Evolutionary conservation across 1,140 invertebrate species (phyloP), one percentile per base, ranked within the genome.

Genomic region (Rhagoletis pomonella): DNA sequence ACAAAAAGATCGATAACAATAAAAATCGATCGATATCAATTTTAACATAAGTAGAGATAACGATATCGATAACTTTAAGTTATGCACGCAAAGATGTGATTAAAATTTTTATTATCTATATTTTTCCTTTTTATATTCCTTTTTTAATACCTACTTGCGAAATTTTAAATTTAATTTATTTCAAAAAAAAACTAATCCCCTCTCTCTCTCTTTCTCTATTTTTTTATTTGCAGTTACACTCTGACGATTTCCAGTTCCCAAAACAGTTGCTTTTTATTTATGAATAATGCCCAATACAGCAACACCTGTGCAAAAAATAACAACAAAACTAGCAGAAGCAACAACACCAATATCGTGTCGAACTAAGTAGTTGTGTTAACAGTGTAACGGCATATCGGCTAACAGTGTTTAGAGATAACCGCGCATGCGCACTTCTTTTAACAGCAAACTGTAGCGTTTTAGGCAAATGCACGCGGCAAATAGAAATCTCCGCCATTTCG

Each of bases 381-480:
- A 47, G 50, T 81, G 19, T 50, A 81, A 19, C 55, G n/a, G 10
- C 14, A 7, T 9, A 58, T 12, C n/a, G 47, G 17, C 12, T 81
- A 73, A 10, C 47, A 81, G 73, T 81, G 69, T 59, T 42, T 58
- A 19, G 65, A 58, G 58, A 14, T 84, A 85, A 59, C 14, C 14
- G 59, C 47, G 73, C 59, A 5, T 84, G 77, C 87, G 60, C 29
- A 19, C 19, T 62, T 29, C 19, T 17, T 50, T 6, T 19, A 69
- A 87, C 65, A 14, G 19, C 6, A 65, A 69, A 50, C 47, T 7
- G 14, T 10, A 69, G 69, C 17, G 29, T 65, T n/a, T n/a, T 29
- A 39, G 81, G 60, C 67, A 81, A 50, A 50, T 87, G 69, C 47
- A 60, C 60, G 47, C 39, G n/a, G 44, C 73, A 19, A 81, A 19